phyloP scores from a whole-genome alignment of 1,140 invertebrate species.

The Aphaenogaster floridana region DNA sequence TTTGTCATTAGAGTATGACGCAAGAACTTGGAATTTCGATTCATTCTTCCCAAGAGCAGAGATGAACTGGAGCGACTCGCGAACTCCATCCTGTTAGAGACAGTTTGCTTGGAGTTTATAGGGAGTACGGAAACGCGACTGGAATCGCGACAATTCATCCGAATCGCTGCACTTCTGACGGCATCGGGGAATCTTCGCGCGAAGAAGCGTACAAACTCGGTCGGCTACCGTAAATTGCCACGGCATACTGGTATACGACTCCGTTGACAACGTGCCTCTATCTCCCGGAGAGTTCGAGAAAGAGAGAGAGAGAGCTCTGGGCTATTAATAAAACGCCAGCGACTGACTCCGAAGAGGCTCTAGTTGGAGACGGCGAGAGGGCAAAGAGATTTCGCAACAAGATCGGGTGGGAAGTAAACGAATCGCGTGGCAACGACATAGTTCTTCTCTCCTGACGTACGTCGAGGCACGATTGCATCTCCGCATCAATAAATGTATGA shows the following conservation, averaged over 20 bases:
- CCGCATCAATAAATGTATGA: background rate
- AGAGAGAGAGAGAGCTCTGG: constrained; percentile 61
- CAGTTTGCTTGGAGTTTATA: background rate
- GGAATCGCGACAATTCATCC: background rate
- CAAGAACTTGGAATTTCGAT: background rate
- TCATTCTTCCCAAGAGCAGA: background rate
- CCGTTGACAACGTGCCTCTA: constrained; percentile 39
- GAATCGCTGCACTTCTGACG: background rate
- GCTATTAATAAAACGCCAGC: constrained; percentile 80
- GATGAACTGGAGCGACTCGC: background rate
- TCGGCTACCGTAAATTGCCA: constrained; percentile 2
- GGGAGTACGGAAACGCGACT: background rate
- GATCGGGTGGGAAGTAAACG: background rate
- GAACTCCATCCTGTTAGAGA: background rate
- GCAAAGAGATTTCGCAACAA: constrained; percentile 69
- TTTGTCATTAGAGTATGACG: background rate
- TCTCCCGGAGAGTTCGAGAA: constrained; percentile 50
- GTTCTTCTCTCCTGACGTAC: background rate
- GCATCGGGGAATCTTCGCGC: background rate
- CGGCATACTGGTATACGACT: constrained; percentile 31
- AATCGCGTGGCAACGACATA: background rate
- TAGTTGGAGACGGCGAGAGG: constrained; percentile 62
- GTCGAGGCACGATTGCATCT: constrained; percentile 13
- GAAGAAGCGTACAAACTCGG: constrained; percentile 3
- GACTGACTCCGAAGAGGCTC: constrained; percentile 49